Conservation (phyloP, 2,113 vertebrate genomes). For the Albula glossodonta region DNA sequence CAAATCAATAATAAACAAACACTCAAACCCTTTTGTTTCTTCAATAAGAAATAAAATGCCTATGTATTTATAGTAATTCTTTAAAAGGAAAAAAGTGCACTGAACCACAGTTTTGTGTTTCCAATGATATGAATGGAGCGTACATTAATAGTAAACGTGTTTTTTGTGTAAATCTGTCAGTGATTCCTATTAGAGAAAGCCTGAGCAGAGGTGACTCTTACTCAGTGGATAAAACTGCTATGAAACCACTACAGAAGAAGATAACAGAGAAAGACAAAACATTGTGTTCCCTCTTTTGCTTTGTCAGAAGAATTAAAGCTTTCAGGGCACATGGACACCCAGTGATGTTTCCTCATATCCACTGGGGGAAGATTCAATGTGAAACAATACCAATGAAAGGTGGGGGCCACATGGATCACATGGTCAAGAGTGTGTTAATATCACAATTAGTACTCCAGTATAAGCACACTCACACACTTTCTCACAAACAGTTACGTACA, state of each 20-base stretch:
- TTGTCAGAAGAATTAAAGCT: background rate
- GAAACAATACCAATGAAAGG: background rate
- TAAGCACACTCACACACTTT: background rate
- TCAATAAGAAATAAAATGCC: constrained; percentile 44
- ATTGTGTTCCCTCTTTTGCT: constrained; percentile 38
- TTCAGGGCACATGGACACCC: background rate
- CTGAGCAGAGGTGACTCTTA: constrained; percentile 25
- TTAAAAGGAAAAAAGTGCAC: constrained; percentile 38
- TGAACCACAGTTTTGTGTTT: constrained; percentile 41
- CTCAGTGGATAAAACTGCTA: constrained; percentile 6
- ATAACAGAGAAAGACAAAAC: constrained; percentile 44
- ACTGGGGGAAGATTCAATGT: background rate
- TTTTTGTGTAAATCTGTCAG: constrained; percentile 47
- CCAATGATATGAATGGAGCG: constrained; percentile 48
- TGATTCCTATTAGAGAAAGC: constrained; percentile 32
- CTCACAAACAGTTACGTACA: background rate
- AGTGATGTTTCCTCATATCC: background rate
- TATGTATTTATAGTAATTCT: constrained; percentile 32
- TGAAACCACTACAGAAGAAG: constrained; percentile 45
- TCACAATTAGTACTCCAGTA: background rate
- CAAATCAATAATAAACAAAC: constrained; percentile 42
- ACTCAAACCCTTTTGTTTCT: constrained; percentile 36
- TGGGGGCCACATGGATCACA: background rate
- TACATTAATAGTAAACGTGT: constrained; percentile 49
- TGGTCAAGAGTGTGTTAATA: background rate